Percentiles rank a stretch among this genome's conserved stretches.
phyloP scores from a whole-genome alignment of 2,113 vertebrate species.

The Macrotus californicus region DNA sequence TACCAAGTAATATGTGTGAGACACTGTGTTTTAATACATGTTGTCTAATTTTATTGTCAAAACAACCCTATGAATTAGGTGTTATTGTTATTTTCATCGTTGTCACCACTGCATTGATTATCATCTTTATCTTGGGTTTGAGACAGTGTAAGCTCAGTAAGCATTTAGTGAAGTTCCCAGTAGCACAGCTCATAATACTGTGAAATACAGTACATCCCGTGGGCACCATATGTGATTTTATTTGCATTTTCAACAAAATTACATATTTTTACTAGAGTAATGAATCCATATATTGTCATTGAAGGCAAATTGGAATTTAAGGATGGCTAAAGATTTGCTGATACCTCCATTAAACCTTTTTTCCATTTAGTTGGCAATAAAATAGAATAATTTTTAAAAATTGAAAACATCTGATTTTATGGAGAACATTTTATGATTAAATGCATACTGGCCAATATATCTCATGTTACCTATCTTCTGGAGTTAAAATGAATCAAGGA shows the following conservation, averaged over 20 bases:
- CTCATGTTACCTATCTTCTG: neutral
- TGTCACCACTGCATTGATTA: neutral
- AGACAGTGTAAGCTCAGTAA: neutral
- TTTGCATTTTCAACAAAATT: neutral
- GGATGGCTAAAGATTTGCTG: neutral
- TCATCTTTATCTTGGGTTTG: neutral
- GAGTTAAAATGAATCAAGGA: slow-evolving; percentile 22
- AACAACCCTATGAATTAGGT: neutral
- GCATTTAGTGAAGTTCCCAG: neutral
- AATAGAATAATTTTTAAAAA: neutral
- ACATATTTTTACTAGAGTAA: neutral
- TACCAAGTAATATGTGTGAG: neutral
- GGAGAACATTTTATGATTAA: neutral
- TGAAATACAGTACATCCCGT: neutral
- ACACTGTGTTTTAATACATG: neutral
- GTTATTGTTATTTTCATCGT: neutral
- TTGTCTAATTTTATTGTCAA: neutral
- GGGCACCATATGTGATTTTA: neutral
- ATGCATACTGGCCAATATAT: neutral
- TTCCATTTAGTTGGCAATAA: neutral
- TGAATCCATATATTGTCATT: neutral
- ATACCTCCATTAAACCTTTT: neutral
- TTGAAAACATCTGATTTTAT: neutral
- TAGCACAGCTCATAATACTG: neutral
- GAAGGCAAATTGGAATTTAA: neutral